phyloP scores from a whole-genome alignment of 2,888 invertebrate genomes.

The Pyrrhosoma nymphula region DNA sequence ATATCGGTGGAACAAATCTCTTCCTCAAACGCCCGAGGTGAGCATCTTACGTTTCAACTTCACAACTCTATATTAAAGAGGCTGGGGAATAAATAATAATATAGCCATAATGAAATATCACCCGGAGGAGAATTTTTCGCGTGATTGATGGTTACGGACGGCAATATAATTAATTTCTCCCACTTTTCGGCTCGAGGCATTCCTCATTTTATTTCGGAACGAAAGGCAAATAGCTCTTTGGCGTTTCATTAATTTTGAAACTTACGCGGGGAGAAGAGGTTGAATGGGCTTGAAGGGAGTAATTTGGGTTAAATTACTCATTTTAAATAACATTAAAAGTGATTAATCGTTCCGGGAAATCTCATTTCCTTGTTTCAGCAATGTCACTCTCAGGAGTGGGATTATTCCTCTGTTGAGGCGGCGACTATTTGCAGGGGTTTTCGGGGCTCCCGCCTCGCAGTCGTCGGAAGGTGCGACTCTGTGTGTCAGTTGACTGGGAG shows the following conservation, averaged over 20 bases:
- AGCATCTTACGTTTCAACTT: neutral
- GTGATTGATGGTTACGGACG: neutral
- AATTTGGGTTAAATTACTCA: conserved; percentile 60
- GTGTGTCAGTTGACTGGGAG: neutral
- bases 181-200: conserved; percentile 24
- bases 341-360: conserved; percentile 59
- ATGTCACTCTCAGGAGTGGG: conserved; percentile 49
- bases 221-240: conserved; percentile 32
- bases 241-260: conserved; percentile 16
- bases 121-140: neutral
- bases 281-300: neutral
- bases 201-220: conserved; percentile 17
- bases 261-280: neutral
- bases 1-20: neutral
- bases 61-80: neutral
- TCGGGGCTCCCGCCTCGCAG: neutral
- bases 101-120: neutral
- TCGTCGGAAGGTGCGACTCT: conserved; percentile 43
- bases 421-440: conserved; percentile 5
- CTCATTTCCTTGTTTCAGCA: conserved; percentile 63
- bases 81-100: neutral
- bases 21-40: neutral
- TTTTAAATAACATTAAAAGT: conserved; percentile 64
- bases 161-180: conserved; percentile 27
- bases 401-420: conserved; percentile 12